Percentiles rank a stretch among this genome's conserved stretches.
These are phyloP conservation scores for Saccostrea glomerata DNA, from an alignment of 1,140 invertebrate species.

Conservation along the genomic window DNA sequence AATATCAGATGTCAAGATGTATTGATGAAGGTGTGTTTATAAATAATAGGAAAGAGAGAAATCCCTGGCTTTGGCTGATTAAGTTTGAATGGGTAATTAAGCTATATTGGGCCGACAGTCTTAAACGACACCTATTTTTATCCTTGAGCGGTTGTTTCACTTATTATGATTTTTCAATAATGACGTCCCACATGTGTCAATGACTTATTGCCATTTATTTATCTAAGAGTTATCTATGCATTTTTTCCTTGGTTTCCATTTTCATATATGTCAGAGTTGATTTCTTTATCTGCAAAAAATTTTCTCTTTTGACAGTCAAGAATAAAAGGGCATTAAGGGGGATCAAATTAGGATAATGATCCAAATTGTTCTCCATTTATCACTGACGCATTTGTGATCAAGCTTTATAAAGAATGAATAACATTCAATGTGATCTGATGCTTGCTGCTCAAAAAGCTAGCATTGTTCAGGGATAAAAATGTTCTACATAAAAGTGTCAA, in stretches of 20 bases:
- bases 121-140: background rate
- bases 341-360: constrained; percentile 19
- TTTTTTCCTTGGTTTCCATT: background rate
- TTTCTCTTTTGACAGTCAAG: constrained; percentile 23
- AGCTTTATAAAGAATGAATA: background rate
- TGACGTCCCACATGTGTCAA: background rate
- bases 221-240: background rate
- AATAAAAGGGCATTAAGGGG: background rate
- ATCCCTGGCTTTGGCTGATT: background rate
- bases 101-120: background rate
- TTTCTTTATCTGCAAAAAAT: background rate
- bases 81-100: background rate
- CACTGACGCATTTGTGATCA: background rate
- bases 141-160: background rate
- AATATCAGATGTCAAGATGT: background rate
- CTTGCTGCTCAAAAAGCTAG: background rate
- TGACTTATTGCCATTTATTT: constrained; percentile 5
- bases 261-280: background rate
- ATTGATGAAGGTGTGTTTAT: background rate
- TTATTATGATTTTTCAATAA: constrained; percentile 4
- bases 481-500: constrained; percentile 6
- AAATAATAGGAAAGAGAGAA: background rate
- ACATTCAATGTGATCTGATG: background rate
- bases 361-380: background rate
- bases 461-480: background rate